Conservation (phyloP, 2,797 vertebrate genomes). For the Pipistrellus nathusii region DNA sequence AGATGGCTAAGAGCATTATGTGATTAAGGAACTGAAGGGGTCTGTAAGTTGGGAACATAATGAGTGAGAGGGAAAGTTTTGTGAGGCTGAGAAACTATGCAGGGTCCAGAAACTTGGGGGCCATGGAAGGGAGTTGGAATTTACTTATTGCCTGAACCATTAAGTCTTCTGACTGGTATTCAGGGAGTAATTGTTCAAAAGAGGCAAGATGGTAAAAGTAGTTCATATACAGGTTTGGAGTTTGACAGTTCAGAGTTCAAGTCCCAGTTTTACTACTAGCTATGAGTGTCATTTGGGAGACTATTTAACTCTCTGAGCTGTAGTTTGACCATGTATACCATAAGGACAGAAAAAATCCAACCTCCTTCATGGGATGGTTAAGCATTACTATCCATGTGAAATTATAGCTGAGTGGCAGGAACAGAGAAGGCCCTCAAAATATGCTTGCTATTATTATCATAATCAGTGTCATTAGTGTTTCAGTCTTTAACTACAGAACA, state of each 20-base stretch:
- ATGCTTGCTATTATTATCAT: neutral
- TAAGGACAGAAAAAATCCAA: neutral
- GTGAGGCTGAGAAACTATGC: neutral
- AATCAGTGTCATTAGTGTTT: neutral
- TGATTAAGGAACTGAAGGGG: neutral
- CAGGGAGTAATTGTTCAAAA: neutral
- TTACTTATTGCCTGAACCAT: neutral
- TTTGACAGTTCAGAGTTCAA: neutral
- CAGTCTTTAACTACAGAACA: neutral
- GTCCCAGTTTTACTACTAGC: neutral
- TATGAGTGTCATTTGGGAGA: neutral
- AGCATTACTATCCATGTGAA: neutral
- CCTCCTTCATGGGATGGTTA: neutral
- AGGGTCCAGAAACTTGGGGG: neutral
- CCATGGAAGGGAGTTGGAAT: neutral
- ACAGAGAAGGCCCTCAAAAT: neutral
- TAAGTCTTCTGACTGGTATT: neutral
- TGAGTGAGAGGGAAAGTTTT: neutral
- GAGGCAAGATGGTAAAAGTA: neutral
- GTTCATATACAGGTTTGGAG: neutral
- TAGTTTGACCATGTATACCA: neutral
- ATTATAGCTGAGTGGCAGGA: neutral
- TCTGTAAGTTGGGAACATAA: accelerated
- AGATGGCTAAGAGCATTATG: neutral
- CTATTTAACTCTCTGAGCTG: neutral